Percentiles rank a stretch among this genome's conserved stretches.
Conservation (phyloP, 2,113 vertebrate genomes). For the Tauraco erythrolophus region DNA sequence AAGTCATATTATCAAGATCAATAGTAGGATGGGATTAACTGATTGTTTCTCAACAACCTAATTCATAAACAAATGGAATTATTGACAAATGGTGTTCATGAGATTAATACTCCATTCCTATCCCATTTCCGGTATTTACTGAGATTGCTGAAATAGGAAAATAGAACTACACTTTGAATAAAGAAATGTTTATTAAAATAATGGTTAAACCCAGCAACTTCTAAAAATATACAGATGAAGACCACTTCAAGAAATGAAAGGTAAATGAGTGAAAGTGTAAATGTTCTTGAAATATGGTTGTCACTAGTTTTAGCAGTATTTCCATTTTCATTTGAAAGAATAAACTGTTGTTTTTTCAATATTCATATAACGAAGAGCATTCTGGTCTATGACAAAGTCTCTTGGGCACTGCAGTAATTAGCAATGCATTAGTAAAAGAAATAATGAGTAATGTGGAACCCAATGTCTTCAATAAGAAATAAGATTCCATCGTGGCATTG, state of each 20-base stretch:
- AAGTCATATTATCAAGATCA: neutral
- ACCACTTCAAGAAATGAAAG: neutral
- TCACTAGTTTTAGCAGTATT: neutral
- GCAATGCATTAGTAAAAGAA: constrained; percentile 21
- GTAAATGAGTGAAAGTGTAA: neutral
- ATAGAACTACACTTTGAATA: neutral
- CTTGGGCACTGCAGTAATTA: neutral
- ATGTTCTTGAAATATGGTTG: neutral
- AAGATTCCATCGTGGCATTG: neutral
- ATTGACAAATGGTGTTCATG: neutral
- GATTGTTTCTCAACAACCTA: neutral
- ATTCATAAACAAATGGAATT: neutral
- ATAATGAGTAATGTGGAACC: neutral
- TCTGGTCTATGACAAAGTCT: neutral
- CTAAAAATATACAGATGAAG: neutral
- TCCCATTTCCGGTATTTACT: neutral
- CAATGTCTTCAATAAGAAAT: neutral
- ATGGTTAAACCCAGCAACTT: neutral
- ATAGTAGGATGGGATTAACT: neutral
- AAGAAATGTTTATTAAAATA: neutral
- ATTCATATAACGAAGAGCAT: neutral
- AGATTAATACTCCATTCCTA: neutral
- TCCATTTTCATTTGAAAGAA: neutral
- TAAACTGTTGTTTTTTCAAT: neutral
- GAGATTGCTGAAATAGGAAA: neutral